Conservation (phyloP, 2,797 vertebrate species). For the Gambusia yucatana region DNA sequence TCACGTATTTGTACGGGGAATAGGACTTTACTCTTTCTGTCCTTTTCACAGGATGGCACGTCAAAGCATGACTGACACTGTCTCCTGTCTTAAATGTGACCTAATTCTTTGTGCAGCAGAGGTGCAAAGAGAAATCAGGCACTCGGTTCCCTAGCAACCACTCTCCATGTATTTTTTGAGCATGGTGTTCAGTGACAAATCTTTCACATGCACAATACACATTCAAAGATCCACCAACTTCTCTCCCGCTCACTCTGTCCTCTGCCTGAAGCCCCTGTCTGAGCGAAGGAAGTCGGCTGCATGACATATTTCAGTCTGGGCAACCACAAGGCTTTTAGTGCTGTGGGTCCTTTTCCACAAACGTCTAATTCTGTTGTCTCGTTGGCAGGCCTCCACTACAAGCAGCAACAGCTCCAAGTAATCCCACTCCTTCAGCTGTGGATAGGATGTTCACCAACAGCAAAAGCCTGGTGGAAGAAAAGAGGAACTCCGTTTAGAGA, state of each 20-base stretch:
- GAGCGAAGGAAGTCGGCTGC: slow-evolving; percentile 71
- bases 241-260: slow-evolving; percentile 54
- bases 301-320: slow-evolving; percentile 68
- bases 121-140: slow-evolving; percentile 61
- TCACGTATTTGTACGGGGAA: slow-evolving; percentile 21
- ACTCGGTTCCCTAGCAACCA: slow-evolving; percentile 74
- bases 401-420: slow-evolving; percentile 80
- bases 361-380: slow-evolving; percentile 47
- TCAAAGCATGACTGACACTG: slow-evolving; percentile 39
- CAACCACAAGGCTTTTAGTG: slow-evolving; percentile 24
- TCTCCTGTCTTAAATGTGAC: slow-evolving; percentile 64
- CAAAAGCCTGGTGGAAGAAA: slow-evolving; percentile 34
- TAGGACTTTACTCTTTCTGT: slow-evolving; percentile 48
- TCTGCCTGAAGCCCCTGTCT: slow-evolving; percentile 75
- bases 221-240: slow-evolving; percentile 41
- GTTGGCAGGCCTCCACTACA: slow-evolving; percentile 76
- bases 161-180: slow-evolving; percentile 63
- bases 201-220: slow-evolving; percentile 57
- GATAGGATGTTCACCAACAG: slow-evolving; percentile 31
- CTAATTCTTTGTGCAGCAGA: slow-evolving; percentile 68
- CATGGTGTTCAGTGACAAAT: slow-evolving; percentile 72
- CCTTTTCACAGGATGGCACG: slow-evolving; percentile 46
- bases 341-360: slow-evolving; percentile 11
- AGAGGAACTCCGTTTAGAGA: slow-evolving; percentile 9
- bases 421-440: slow-evolving; percentile 43